phyloP scores from a whole-genome alignment of 1,140 invertebrate genomes.

The Orius laevigatus region DNA sequence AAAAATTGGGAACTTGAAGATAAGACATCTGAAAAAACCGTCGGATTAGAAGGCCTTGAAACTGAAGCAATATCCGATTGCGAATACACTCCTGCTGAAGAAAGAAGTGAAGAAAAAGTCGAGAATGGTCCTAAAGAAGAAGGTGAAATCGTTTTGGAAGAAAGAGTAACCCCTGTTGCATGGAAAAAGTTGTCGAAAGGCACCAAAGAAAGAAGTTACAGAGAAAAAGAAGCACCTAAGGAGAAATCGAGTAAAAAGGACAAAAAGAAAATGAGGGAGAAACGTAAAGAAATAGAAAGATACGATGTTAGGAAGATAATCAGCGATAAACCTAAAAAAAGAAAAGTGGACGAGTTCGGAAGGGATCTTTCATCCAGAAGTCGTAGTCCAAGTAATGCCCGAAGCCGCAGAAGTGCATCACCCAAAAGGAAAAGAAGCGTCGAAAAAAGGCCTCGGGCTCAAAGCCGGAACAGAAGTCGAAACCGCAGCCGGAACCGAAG shows the following conservation, averaged over 20 bases:
- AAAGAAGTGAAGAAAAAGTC: conserved; percentile 5
- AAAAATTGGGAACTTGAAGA: conserved; percentile 17
- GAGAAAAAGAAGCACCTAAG: conserved; percentile 34
- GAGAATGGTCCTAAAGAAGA: conserved; percentile 25
- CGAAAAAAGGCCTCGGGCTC: conserved; percentile 15
- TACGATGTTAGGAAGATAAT: conserved; percentile 68
- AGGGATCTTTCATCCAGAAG: conserved; percentile 42
- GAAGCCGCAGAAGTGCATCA: conserved; percentile 13
- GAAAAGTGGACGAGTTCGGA: conserved; percentile 58
- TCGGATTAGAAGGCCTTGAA: conserved; percentile 40
- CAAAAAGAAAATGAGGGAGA: conserved; percentile 42
- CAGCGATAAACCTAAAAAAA: conserved; percentile 44
- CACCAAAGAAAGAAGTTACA: conserved; percentile 65
- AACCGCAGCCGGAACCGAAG: conserved; percentile 21
- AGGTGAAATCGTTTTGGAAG: conserved; percentile 32
- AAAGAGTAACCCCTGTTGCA: conserved; percentile 28
- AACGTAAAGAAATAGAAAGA: conserved; percentile 58
- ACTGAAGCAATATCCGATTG: conserved; percentile 52
- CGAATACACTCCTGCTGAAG: conserved; percentile 21
- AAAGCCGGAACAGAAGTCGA: conserved; percentile 23
- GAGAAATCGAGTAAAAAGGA: conserved; percentile 27
- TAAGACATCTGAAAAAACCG: conserved; percentile 4
- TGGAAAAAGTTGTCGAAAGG: conserved; percentile 71
- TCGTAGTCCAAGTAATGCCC: conserved; percentile 23
- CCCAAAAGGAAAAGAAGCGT: conserved; percentile 17